Evolutionary conservation across 2,797 vertebrate species (phyloP), one percentile per base, ranked within the genome.

Genomic region (Chromis chromis): DNA sequence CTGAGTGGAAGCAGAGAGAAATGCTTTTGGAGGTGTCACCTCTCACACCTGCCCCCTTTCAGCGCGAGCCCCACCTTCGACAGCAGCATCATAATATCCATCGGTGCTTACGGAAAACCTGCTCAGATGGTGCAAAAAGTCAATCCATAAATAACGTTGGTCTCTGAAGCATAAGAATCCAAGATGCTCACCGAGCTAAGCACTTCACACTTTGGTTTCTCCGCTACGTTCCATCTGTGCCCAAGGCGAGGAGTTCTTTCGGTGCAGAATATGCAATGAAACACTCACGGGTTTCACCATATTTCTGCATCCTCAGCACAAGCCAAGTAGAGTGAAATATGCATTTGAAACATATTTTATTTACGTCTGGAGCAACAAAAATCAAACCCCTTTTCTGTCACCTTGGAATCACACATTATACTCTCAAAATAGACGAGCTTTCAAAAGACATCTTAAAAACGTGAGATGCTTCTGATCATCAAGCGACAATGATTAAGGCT

Each of bases 321-420:
- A 55, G 78, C 48, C 17, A 49, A 48, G 31, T 2, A 7, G 44
- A 77, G 62, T 74, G 22, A 84, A 88, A 88, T 86, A 83, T 86
- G 65, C 63, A 85, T 78, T 76, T 82, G 39, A 72, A 65, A 84
- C 76, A 90, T 87, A 56, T 86, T 88, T 91, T 89, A 91, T 91
- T 88, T 79, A 91, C 63, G 77, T 55, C 61, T 17, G 56, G 63
- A 72, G 61, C 10, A 56, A 64, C 46, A 21, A 68, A 42, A 82
- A 79, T 68, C 3, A 27, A 76, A 80, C 70, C 52, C 62, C 14
- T 31, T 59, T 76, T 44, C 65, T 27, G 75, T 83, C 79, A 75
- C 57, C 40, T 16, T 69, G 33, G 33, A 77, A 70, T 82, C 65
- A 54, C 67, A 82, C 49, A 27, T 70, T 81, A 81, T 11, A 58